Evolutionary conservation across 1,140 invertebrate species (phyloP).

Genomic region (Drosophila grimshawi): DNA sequence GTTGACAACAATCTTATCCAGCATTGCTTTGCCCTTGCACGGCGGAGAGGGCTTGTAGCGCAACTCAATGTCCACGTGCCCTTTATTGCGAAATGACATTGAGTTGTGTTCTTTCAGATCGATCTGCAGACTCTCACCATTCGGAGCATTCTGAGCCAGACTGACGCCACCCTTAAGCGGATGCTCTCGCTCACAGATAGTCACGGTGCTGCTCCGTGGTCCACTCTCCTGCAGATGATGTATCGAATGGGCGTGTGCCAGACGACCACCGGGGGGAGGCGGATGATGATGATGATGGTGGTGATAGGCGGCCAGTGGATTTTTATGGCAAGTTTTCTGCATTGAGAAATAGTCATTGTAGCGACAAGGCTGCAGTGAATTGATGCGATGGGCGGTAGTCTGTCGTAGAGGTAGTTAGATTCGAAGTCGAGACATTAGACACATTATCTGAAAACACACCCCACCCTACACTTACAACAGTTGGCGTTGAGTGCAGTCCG

Average conservation of each 20-base stretch:
- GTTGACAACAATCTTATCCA: conserved; percentile 83
- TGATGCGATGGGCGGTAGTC: conserved; percentile 72
- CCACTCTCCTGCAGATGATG: conserved; percentile 74
- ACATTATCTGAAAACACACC: background rate
- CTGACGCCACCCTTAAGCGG: conserved; percentile 54
- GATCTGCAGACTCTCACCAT: conserved; percentile 84
- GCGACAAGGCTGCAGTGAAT: conserved; percentile 74
- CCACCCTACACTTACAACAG: conserved; percentile 58
- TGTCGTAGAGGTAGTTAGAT: conserved; percentile 9
- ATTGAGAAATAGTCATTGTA: conserved; percentile 78
- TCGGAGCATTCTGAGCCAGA: conserved; percentile 62
- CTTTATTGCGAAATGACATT: conserved; percentile 85
- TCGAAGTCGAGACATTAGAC: too few relatives aligned
- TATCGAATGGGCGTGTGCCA: conserved; percentile 69
- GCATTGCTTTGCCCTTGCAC: conserved; percentile 78
- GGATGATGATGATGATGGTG: conserved; percentile 68
- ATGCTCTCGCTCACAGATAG: conserved; percentile 72
- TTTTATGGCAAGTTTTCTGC: conserved; percentile 75
- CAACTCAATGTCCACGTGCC: conserved; percentile 85
- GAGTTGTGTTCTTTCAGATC: conserved; percentile 85
- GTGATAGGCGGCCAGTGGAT: conserved; percentile 61
- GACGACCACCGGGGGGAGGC: conserved; percentile 45
- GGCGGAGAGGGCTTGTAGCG: conserved; percentile 84
- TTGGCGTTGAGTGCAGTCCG: conserved; percentile 85
- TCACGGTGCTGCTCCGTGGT: conserved; percentile 69